Evolutionary conservation across 2,113 vertebrate species (phyloP).

Genomic region (Xiphorhynchus elegans): DNA sequence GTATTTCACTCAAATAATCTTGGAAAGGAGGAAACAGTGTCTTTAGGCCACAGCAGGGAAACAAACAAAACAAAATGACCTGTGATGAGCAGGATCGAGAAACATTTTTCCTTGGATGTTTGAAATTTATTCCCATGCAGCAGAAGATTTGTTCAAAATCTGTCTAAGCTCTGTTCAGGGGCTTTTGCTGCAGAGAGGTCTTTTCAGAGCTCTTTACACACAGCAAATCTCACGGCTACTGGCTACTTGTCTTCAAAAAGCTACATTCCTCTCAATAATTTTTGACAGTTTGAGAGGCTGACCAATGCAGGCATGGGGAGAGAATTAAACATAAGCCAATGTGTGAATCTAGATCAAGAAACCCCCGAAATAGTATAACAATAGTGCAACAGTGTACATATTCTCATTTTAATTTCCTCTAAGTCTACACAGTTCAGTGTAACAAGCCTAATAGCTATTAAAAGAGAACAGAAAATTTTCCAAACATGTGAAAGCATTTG

Average conservation of each 20-base stretch:
- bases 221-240: not conserved
- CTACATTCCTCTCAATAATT: not conserved
- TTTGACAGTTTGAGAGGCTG: not conserved
- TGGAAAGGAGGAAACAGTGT: not conserved
- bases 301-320: not conserved
- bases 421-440: slow-evolving; percentile 18
- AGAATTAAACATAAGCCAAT: not conserved
- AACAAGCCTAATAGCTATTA: slow-evolving; percentile 61
- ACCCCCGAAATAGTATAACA: not conserved
- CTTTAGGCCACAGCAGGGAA: not conserved
- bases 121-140: not conserved
- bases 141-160: not conserved
- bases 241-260: not conserved
- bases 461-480: slow-evolving; percentile 60
- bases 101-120: not conserved
- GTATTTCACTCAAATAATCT: not conserved
- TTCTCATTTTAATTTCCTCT: slow-evolving; percentile 57
- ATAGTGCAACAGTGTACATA: not conserved
- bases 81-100: not conserved
- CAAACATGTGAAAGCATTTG: slow-evolving; percentile 44
- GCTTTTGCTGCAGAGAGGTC: not conserved
- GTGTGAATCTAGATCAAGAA: not conserved
- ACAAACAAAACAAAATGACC: not conserved
- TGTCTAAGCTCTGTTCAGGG: not conserved
- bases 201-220: not conserved